Base-by-base conservation (phyloP, 2,888 invertebrate species). In the Drosophila niveifrons region DNA sequence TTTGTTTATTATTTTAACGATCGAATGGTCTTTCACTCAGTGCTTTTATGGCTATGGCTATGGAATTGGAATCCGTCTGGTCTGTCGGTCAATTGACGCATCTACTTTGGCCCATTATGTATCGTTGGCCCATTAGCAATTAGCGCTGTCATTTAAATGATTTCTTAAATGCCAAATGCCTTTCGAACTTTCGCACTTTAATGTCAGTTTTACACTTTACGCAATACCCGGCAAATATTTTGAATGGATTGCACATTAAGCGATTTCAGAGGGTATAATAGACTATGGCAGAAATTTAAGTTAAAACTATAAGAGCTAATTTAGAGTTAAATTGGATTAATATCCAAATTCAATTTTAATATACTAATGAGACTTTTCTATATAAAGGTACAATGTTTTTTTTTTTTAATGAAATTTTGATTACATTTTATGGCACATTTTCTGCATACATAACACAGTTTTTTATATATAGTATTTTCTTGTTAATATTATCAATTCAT, bases 111-210 rank as follows among this genome's bases (percentile, higher is more conserved):
- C 59, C 61, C 71, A 71, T 70, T 81, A 48, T 44, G 41, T 23
- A 4, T 52, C 57, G 61, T 51, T 47, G 46, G 61, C 57, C 50
- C 53, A 58, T 68, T 61, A 46, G 86, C 77, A 80, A 80, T 80
- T 80, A 80, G 69, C 83, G 68, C 80, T 52, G 65, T 72, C 77
- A 80, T 77, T 86, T 64, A 72, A 80, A 67, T 72, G 66, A 66
- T 80, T 66, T 67, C 59, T 63, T 46, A 53, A 75, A 68, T 50
- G 61, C 75, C 74, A 68, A 73, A 36, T 41, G 56, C 18, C 17
- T 50, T 23, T 48, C 31, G 29, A 48, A 36, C 29, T 46, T 57
- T 48, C 43, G 36, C 52, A 36, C 29, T 48, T 48, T 28, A 57
- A 65, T 58, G 52, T 34, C 41, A 36, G 10, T 41, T 50, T 58